Evolutionary conservation across 2,888 invertebrate species (phyloP).

Genomic region (Agrotis ipsilon): DNA sequence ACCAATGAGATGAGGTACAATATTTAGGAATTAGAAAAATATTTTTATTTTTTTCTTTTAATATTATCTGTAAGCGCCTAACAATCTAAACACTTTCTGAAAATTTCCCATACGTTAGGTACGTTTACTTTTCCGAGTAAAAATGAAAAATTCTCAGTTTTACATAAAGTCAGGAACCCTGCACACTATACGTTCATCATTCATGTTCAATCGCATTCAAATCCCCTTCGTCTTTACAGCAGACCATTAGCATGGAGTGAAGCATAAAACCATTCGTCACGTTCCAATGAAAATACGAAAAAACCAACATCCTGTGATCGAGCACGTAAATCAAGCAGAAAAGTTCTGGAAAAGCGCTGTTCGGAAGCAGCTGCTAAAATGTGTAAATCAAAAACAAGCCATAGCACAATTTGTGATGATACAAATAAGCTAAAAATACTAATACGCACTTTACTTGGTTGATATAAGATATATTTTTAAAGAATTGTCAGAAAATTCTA

Average conservation of each 20-base stretch:
- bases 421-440: background rate
- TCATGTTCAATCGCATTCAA: slow-evolving; percentile 44
- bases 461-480: slow-evolving; percentile 7
- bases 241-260: slow-evolving; percentile 40
- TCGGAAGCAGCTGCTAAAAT: slow-evolving; percentile 23
- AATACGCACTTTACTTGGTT: background rate
- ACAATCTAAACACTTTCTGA: too few species aligned
- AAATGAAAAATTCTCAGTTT: background rate
- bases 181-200: slow-evolving; percentile 27
- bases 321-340: slow-evolving; percentile 50
- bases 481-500: slow-evolving; percentile 20
- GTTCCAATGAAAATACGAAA: slow-evolving; percentile 33
- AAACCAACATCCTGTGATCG: slow-evolving; percentile 42
- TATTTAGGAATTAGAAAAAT: too few species aligned
- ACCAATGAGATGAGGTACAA: too few species aligned
- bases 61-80: too few species aligned
- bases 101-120: too few species aligned
- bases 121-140: background rate
- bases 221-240: slow-evolving; percentile 44
- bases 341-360: slow-evolving; percentile 35
- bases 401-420: background rate
- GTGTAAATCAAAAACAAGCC: slow-evolving; percentile 1
- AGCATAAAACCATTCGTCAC: slow-evolving; percentile 53
- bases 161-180: slow-evolving; percentile 4
- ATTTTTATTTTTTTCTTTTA: too few species aligned